These are phyloP conservation scores for Daptonema setosum DNA, from an alignment of 2,888 invertebrate species.

Conservation along the genomic window DNA sequence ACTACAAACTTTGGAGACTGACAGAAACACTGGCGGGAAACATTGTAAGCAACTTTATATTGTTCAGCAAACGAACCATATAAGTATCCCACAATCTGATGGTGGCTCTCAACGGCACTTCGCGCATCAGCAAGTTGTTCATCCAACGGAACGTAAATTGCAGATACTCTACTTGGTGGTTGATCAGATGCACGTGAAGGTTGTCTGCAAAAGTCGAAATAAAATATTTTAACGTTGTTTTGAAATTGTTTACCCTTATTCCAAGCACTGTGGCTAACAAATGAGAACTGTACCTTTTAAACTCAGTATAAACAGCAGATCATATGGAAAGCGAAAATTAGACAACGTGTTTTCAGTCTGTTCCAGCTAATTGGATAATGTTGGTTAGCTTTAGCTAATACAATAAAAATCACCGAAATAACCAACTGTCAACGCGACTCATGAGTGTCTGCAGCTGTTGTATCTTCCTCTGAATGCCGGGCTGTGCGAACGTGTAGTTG, in stretches of 20 bases:
- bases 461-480: slow-evolving; percentile 94
- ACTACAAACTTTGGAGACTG: too few relatives aligned
- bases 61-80: slow-evolving; percentile 45
- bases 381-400: too few relatives aligned
- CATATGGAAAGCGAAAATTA: too few relatives aligned
- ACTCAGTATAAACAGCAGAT: too few relatives aligned
- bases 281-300: background rate
- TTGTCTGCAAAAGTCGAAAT: slow-evolving; percentile 39
- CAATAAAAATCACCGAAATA: too few relatives aligned
- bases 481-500: slow-evolving; percentile 98
- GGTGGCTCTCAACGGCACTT: slow-evolving; percentile 82
- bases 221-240: background rate
- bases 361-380: too few relatives aligned
- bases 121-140: slow-evolving; percentile 91
- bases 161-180: slow-evolving; percentile 83
- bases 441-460: slow-evolving; percentile 82
- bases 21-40: too few relatives aligned
- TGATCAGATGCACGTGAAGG: slow-evolving; percentile 70
- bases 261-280: too few relatives aligned
- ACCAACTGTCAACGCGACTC: slow-evolving; percentile 66
- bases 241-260: too few relatives aligned
- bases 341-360: too few relatives aligned
- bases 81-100: slow-evolving; percentile 98
- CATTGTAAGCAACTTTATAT: too few relatives aligned
- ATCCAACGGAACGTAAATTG: slow-evolving; percentile 99